Conservation (phyloP, 1,140 invertebrate genomes). For the Papilio helenus region DNA sequence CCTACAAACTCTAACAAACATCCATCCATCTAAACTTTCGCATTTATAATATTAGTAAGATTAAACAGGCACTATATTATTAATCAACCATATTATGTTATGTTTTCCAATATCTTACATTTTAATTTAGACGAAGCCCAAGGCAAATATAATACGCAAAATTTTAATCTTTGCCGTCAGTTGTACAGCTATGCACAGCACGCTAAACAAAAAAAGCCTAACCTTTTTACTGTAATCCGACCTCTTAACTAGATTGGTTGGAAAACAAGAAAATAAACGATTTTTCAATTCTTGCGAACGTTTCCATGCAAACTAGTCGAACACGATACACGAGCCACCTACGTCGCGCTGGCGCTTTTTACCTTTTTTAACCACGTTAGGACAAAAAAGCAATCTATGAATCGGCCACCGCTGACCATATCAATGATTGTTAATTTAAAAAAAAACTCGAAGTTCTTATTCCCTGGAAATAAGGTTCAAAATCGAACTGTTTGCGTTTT, state of each 20-base stretch:
- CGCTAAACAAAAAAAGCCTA: conserved; percentile 1
- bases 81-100: no score
- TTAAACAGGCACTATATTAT: no score
- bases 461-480: conserved; percentile 51
- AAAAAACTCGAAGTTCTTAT: conserved; percentile 45
- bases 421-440: conserved; percentile 48
- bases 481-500: conserved; percentile 47
- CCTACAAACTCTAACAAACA: no score
- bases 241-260: conserved; percentile 54
- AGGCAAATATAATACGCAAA: neutral
- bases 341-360: conserved; percentile 61
- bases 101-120: no score
- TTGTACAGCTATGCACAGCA: neutral
- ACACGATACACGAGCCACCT: conserved; percentile 68
- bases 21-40: no score
- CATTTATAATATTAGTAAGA: no score
- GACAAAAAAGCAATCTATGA: conserved; percentile 79
- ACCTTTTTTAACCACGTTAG: conserved; percentile 63
- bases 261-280: conserved; percentile 57
- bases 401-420: conserved; percentile 62
- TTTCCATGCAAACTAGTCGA: conserved; percentile 56
- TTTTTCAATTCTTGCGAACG: conserved; percentile 61
- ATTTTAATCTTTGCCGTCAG: neutral
- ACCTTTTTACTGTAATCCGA: conserved; percentile 47
- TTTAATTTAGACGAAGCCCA: no score